phyloP scores from a whole-genome alignment of 2,113 vertebrate species.

The Clarias magur region DNA sequence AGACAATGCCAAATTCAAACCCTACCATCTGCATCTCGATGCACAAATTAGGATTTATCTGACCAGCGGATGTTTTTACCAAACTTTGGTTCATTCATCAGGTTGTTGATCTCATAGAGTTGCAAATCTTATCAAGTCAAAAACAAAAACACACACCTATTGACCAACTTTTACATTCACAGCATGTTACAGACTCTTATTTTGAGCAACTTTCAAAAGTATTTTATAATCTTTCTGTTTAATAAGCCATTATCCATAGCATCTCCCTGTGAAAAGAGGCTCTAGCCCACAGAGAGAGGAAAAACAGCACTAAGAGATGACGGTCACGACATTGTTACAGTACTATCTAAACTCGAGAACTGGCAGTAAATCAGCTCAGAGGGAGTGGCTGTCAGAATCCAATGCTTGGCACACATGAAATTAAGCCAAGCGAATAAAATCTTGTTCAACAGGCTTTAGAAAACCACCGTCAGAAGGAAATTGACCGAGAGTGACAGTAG shows the following conservation, averaged over 20 bases:
- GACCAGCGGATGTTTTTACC: not conserved
- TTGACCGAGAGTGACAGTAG: not conserved
- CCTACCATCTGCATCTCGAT: not conserved
- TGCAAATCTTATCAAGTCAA: not conserved
- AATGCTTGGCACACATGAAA: not conserved
- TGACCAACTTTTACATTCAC: not conserved
- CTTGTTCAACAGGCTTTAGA: constrained; percentile 21
- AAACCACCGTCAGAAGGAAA: not conserved
- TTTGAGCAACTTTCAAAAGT: not conserved
- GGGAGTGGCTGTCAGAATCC: not conserved
- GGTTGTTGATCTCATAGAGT: not conserved
- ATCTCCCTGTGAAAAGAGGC: not conserved
- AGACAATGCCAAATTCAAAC: not conserved
- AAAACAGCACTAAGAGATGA: not conserved
- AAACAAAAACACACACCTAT: not conserved
- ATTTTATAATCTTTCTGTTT: not conserved
- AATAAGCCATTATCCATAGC: not conserved
- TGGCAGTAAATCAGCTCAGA: not conserved
- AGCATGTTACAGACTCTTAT: not conserved
- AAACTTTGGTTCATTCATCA: not conserved
- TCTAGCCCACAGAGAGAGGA: not conserved
- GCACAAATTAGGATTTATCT: not conserved
- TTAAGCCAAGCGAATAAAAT: not conserved
- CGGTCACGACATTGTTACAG: not conserved
- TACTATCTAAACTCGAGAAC: not conserved